A percentile compares a stretch with the other conserved stretches of the same genome.
phyloP scores from a whole-genome alignment of 2,113 vertebrate species.

The Chloroceryle aenea region DNA sequence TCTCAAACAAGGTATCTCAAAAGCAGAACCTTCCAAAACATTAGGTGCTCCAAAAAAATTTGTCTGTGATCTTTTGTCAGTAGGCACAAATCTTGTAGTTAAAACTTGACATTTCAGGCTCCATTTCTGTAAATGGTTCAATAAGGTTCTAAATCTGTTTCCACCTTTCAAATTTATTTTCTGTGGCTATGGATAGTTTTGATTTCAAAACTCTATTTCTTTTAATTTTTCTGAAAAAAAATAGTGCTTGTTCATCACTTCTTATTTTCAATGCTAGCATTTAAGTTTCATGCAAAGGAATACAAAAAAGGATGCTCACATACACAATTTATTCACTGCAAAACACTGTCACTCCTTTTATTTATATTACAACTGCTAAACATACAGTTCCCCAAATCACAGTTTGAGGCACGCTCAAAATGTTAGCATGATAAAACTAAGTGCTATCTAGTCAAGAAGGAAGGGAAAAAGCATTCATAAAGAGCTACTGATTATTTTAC shows the following conservation, averaged over 20 bases:
- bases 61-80: neutral
- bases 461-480: neutral
- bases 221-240: neutral
- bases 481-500: neutral
- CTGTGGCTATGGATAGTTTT: neutral
- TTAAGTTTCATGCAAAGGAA: neutral
- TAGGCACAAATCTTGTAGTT: neutral
- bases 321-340: neutral
- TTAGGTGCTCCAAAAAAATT: neutral
- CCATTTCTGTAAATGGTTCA: neutral
- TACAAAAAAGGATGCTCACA: neutral
- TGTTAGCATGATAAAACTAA: accelerated
- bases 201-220: neutral
- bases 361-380: neutral
- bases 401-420: neutral
- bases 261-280: neutral
- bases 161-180: neutral
- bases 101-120: neutral
- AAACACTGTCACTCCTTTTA: neutral
- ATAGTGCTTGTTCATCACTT: neutral
- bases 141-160: neutral
- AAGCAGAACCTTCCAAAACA: neutral
- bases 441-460: neutral
- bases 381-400: neutral
- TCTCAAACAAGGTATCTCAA: neutral